Evolutionary conservation across 1,140 invertebrate genomes (phyloP), one percentile per base, ranked within the genome.

Genomic region (Brachionus sp.): DNA sequence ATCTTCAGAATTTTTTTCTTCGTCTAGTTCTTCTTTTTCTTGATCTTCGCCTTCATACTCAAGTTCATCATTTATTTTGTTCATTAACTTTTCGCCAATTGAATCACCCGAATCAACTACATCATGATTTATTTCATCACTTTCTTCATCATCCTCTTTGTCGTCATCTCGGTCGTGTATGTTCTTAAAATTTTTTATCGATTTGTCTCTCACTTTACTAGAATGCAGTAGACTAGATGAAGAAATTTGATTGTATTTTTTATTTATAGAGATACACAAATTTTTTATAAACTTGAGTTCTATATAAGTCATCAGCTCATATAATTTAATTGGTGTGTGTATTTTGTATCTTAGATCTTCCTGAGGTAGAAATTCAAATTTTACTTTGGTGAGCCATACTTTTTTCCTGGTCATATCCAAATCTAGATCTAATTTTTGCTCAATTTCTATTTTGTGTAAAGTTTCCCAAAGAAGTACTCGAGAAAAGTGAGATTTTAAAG

Each of bases 1-100:
- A 3, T 87, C 89, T 78, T 87, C 87, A 16, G 83, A 84, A 35
- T 78, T 86, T 13, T 84, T 85, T 25, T 89, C 89, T 5, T 85
- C 86, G 37, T 86, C 23, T 84, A 19, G 84, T 85, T 37, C 84
- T 75, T 42, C 75, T 42, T 84, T 29, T 29, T 82, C 82, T 37
- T 84, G n/a, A 5, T 84, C 82, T 50, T 85, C 78, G 42, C 84
- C 78, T 70, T 68, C 73, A 70, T 39, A 73, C 66, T 85, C 64
- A 50, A 66, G 33, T n/a, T 82, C 80, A 70, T 82, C 80, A 53
- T 83, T 83, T 39, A 70, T 83, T 46, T 53, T 68, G 23, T 42
- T 73, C 7, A 73, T 29, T 37, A 66, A 66, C 39, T 83, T 83
- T 39, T 66, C 57, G 9, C 62, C 66, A 9, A 84, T n/a, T 9